Evolutionary conservation across 1,140 invertebrate genomes (phyloP).

Genomic region (Zeugodacus cucurbitae): DNA sequence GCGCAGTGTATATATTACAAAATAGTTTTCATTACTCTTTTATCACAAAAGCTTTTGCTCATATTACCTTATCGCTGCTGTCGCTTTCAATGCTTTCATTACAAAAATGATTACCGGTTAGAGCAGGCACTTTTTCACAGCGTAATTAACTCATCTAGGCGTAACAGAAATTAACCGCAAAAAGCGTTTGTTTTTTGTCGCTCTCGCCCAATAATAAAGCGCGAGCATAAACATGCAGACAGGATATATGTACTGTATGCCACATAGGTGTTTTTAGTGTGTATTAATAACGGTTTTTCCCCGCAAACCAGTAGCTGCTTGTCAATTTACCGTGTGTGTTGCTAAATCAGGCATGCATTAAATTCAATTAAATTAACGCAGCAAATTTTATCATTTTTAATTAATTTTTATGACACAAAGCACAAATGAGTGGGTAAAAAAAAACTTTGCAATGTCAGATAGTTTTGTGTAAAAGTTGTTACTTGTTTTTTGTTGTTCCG

Average conservation of each 20-base stretch:
- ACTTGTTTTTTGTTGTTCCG: not conserved
- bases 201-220: not conserved
- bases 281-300: not conserved
- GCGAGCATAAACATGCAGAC: not conserved
- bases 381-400: constrained; percentile 33
- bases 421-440: not conserved
- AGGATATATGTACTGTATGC: not conserved
- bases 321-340: not conserved
- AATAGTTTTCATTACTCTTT: not conserved
- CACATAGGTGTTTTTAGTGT: not conserved
- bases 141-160: constrained; percentile 17
- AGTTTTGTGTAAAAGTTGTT: not conserved
- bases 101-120: not conserved
- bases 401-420: constrained; percentile 37
- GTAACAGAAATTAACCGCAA: not conserved
- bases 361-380: constrained; percentile 35
- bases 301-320: not conserved
- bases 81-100: not conserved
- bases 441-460: not conserved
- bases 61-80: not conserved
- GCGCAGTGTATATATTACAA: not conserved
- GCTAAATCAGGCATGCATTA: constrained; percentile 37
- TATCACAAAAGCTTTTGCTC: not conserved
- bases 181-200: not conserved
- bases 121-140: not conserved